Evolutionary conservation across 2,888 invertebrate genomes (phyloP).

Genomic region (Cosmopolites sordidus): DNA sequence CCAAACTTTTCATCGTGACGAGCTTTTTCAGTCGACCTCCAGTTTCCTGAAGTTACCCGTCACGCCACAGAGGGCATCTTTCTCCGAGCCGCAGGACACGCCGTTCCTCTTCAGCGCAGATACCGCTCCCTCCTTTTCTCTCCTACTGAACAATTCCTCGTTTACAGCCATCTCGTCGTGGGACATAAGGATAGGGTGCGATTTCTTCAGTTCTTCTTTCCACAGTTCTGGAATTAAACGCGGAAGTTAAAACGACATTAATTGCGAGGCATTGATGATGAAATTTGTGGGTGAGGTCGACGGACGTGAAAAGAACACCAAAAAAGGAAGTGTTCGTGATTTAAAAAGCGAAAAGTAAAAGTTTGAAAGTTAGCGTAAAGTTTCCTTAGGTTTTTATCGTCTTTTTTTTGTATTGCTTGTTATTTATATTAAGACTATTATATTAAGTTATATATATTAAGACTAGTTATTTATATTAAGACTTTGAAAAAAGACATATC

Average conservation of each 20-base stretch:
- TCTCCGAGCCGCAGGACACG: constrained; percentile 58
- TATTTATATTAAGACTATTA: no score
- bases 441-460: no score
- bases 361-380: no score
- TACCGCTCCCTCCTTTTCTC: constrained; percentile 69
- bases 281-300: not conserved
- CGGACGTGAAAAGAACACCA: not conserved
- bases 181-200: constrained; percentile 57
- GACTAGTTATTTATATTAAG: no score
- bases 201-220: constrained; percentile 62
- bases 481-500: no score
- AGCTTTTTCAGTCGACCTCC: constrained; percentile 62
- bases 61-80: constrained; percentile 65
- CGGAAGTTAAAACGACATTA: not conserved
- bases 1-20: constrained; percentile 2
- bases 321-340: not conserved
- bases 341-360: not conserved
- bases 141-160: constrained; percentile 65
- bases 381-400: no score
- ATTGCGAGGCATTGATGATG: not conserved
- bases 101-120: constrained; percentile 60
- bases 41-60: constrained; percentile 74
- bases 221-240: constrained; percentile 52
- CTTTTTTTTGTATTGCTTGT: no score
- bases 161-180: constrained; percentile 69